A percentile compares a stretch with the other conserved stretches of the same genome.
phyloP scores from a whole-genome alignment of 2,888 invertebrate genomes.

The Sicus ferrugineus region DNA sequence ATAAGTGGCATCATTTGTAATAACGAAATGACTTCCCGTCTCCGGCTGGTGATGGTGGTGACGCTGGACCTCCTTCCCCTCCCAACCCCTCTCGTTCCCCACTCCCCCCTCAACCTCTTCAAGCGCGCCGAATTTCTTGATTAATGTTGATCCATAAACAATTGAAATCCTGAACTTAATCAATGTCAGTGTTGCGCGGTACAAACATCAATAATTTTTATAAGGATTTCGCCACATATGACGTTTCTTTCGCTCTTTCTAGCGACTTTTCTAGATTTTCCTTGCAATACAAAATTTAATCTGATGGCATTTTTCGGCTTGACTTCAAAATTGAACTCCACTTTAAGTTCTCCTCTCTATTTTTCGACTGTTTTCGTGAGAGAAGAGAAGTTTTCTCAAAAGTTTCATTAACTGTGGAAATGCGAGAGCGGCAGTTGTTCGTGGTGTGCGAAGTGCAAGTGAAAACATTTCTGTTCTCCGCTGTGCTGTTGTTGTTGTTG shows the following conservation, averaged over 20 bases:
- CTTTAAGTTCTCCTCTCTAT: too few relatives aligned
- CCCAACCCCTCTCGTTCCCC: too few relatives aligned
- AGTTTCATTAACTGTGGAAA: conserved; percentile 39
- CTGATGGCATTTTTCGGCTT: too few relatives aligned
- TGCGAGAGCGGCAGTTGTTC: conserved; percentile 47
- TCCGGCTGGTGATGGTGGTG: conserved; percentile 7
- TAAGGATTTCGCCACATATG: too few relatives aligned
- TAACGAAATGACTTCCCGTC: conserved; percentile 22
- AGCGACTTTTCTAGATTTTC: too few relatives aligned
- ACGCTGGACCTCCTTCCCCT: too few relatives aligned
- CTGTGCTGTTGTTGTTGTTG: background rate
- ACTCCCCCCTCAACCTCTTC: too few relatives aligned
- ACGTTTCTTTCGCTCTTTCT: too few relatives aligned
- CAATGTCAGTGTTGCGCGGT: conserved; percentile 36
- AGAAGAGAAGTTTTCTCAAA: conserved; percentile 8
- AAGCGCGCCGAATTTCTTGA: conserved; percentile 29
- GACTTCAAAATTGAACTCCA: too few relatives aligned
- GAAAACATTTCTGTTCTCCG: conserved; percentile 21
- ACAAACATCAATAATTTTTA: conserved; percentile 38
- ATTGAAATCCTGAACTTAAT: conserved; percentile 38
- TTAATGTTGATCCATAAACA: conserved; percentile 41
- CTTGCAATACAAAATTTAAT: too few relatives aligned
- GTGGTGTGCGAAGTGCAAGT: too few relatives aligned
- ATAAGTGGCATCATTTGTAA: conserved; percentile 30
- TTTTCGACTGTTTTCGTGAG: background rate